Base-by-base conservation (phyloP, 1,140 invertebrate species). In the Cryptotermes secundus region DNA sequence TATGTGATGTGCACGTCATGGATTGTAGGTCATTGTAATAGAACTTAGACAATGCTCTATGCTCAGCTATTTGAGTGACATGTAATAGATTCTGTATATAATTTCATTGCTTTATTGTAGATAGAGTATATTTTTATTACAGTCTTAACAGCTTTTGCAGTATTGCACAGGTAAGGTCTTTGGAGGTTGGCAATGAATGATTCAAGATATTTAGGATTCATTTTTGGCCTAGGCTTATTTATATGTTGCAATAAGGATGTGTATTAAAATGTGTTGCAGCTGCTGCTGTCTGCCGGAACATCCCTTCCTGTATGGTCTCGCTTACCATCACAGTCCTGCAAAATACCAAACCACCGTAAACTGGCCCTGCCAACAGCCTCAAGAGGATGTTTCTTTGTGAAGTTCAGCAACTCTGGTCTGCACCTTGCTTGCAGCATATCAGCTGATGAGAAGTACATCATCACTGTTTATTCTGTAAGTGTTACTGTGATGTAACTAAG, bases 311-410 rank as follows among this genome's bases (percentile, higher is more conserved):
- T 34, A 19, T 94, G 93, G 93, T 90, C 89, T 6, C 88, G 93
- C 45, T 86, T 92, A 34, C 89, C 91, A 16, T 91, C 91, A 6
- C 92, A 94, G 87, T 90, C 90, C 38, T 94, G 93, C 87, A 92
- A 93, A 87, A 89, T 94, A 45, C 93, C 93, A 2, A 94, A 94
- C 86, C 89, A 88, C 81, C 86, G 89, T 10, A 83, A 89, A 19
- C 87, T 89, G 6, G 87, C 89, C n/a, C 88, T 91, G 16, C 89
- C 90, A 65, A 85, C 88, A 1, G 89, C 88, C 36, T 89, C 91
- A n/a, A 89, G 90, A 84, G 92, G 91, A 45, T 90, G 89, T 53
- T 90, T 92, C 85, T 89, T 88, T 81, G 82, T 91, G 3, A 87
- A 88, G 22, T 92, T 92, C 83, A 92, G 90, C 85, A 88, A 90